Percentiles rank a stretch among this genome's conserved stretches.
Conservation (phyloP, 1,140 invertebrate genomes). For the Calephelis virginiensis region DNA sequence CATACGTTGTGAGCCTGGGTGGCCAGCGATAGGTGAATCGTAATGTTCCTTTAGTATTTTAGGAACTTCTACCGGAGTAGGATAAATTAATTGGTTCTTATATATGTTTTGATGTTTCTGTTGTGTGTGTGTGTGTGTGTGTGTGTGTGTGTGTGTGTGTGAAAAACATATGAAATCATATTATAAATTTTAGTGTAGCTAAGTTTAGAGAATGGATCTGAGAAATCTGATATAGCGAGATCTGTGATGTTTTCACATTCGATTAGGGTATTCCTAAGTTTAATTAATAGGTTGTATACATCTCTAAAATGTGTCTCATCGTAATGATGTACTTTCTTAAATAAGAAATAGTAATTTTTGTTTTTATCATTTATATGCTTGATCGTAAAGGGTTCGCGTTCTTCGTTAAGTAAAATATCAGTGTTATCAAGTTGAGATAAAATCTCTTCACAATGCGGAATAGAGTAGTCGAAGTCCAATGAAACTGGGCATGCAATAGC, state of each 20-base stretch:
- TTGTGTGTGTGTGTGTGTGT: conserved; percentile 19
- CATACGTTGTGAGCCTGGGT: not conserved
- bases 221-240: too few species aligned
- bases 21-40: not conserved
- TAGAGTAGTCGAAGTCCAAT: too few species aligned
- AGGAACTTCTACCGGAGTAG: conserved; percentile 14
- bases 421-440: conserved; percentile 32
- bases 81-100: conserved; percentile 20
- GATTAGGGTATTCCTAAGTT: too few species aligned
- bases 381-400: conserved; percentile 31
- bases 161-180: conserved; percentile 7
- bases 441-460: conserved; percentile 34
- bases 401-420: conserved; percentile 24
- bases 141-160: too few species aligned
- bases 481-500: too few species aligned
- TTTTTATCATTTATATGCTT: conserved; percentile 21
- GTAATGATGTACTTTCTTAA: conserved; percentile 36
- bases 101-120: too few species aligned
- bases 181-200: too few species aligned
- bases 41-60: conserved; percentile 19
- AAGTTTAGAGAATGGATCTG: too few species aligned
- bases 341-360: conserved; percentile 21
- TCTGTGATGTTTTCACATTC: too few species aligned
- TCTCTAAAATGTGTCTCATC: conserved; percentile 31
- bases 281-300: not conserved